Conservation (phyloP, 2,888 invertebrate genomes). For the Carabus problematicus region DNA sequence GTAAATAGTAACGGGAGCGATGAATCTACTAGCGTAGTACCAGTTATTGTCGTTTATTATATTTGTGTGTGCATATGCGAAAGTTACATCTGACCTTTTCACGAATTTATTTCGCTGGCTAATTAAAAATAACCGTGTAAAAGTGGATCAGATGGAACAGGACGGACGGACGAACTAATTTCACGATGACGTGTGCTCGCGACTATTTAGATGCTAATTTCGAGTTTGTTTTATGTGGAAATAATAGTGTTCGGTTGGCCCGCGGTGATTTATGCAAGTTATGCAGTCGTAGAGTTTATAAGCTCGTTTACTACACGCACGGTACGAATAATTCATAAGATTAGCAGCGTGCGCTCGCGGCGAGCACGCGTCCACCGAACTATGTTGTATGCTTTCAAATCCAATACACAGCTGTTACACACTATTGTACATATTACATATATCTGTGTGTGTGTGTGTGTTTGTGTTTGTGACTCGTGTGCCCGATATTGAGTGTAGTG, state of each 20-base stretch:
- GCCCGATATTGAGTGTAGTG: no score
- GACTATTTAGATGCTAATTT: slow-evolving; percentile 14
- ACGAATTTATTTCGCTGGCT: slow-evolving; percentile 2
- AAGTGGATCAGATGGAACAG: slow-evolving; percentile 7
- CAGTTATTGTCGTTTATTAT: neutral
- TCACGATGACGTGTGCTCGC: slow-evolving; percentile 11
- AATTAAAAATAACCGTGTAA: slow-evolving; percentile 14
- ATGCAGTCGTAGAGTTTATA: slow-evolving; percentile 19
- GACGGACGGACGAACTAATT: slow-evolving; percentile 7
- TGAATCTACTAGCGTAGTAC: no score
- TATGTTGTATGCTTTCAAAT: no score
- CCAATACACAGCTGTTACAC: no score
- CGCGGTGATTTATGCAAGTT: neutral
- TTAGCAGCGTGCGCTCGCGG: slow-evolving; percentile 7
- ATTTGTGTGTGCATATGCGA: neutral
- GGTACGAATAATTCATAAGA: slow-evolving; percentile 31
- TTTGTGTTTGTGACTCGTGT: no score
- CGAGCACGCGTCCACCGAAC: slow-evolving; percentile 20
- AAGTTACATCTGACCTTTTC: slow-evolving; percentile 13
- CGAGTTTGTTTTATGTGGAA: slow-evolving; percentile 3
- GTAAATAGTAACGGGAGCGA: no score
- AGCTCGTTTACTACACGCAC: slow-evolving; percentile 24
- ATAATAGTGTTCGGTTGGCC: slow-evolving; percentile 8
- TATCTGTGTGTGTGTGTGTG: no score
- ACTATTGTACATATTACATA: no score